These are phyloP conservation scores for Gallinago paraguaiae DNA, from an alignment of 2,113 vertebrate genomes.

Conservation along the genomic window DNA sequence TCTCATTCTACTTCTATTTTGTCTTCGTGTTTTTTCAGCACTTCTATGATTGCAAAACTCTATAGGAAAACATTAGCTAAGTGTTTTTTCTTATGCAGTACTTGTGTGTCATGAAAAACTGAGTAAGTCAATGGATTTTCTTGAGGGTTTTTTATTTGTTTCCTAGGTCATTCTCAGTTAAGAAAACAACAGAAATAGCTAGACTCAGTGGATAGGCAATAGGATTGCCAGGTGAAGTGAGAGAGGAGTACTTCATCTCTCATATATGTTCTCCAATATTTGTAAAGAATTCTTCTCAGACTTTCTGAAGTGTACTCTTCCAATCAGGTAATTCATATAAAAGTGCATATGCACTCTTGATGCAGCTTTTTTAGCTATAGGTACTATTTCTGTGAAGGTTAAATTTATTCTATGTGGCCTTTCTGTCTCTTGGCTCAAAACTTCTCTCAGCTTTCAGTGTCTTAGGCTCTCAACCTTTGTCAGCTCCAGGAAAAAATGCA, in stretches of 20 bases:
- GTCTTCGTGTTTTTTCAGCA: neutral
- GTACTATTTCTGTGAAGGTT: neutral
- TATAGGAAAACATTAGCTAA: neutral
- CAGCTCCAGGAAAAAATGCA: neutral
- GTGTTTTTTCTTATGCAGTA: neutral
- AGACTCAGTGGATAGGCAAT: neutral
- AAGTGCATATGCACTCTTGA: neutral
- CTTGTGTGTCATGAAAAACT: neutral
- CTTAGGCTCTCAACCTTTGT: neutral
- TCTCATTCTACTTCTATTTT: neutral
- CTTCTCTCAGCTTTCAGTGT: neutral
- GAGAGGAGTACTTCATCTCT: neutral
- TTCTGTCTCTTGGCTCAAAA: neutral
- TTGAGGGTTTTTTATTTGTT: fast-evolving
- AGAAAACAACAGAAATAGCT: neutral
- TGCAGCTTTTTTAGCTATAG: neutral
- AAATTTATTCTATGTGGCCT: neutral
- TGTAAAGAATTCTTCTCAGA: neutral
- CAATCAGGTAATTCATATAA: neutral
- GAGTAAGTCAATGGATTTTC: neutral
- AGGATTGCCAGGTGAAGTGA: neutral
- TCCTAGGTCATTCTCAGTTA: neutral
- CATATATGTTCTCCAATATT: neutral
- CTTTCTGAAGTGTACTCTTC: neutral
- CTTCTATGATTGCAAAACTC: neutral